Base-by-base conservation (phyloP, 2,888 invertebrate genomes). In the Drosophila paramelanica region DNA sequence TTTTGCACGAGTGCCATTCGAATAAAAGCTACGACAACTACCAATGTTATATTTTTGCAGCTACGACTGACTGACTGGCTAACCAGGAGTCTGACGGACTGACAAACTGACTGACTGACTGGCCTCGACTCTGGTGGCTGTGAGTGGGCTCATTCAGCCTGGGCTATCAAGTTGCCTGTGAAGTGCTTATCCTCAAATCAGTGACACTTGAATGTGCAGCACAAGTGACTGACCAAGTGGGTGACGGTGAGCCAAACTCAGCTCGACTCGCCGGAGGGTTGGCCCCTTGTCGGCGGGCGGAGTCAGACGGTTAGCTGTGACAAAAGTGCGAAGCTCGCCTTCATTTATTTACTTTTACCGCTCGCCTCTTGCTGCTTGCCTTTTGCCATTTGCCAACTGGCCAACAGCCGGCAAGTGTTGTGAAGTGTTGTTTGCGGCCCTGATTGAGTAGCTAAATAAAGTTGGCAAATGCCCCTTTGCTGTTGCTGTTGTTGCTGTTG, bases 161-260 rank as follows among this genome's bases (percentile, higher is more conserved):
- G 73, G 71, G 89, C 89, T 88, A 89, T 84, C 84, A 84, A 88
- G 89, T 89, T 89, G 83, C 83, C 81, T 88, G 87, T 82, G 89
- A 88, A 85, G 90, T 85, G 84, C 85, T 85, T 85, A 89, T 86
- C 88, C 85, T 89, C 88, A 85, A 85, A 85, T 85, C 90, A 89
- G 89, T 85, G 85, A 89, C 90, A 89, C 90, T 85, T 89, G 84
- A 85, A 88, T 89, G 89, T 85, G 78, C 90, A 89, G 89, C 75
- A 77, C 84, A 78, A 84, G 88, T 84, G 89, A 80, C 76, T 86
- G 84, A 84, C 84, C 89, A 88, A 89, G 80, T 82, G 87, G 74
- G 67, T 68, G 81, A 87, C 77, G 67, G 73, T 71, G 65, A 59
- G 60, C 66, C 50, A 31, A 31, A 49, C 56, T 66, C 61, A 20